Base-by-base conservation (phyloP, 30 jellyfish, hydroid and myxozoan species). In the Aurelia aurita region DNA sequence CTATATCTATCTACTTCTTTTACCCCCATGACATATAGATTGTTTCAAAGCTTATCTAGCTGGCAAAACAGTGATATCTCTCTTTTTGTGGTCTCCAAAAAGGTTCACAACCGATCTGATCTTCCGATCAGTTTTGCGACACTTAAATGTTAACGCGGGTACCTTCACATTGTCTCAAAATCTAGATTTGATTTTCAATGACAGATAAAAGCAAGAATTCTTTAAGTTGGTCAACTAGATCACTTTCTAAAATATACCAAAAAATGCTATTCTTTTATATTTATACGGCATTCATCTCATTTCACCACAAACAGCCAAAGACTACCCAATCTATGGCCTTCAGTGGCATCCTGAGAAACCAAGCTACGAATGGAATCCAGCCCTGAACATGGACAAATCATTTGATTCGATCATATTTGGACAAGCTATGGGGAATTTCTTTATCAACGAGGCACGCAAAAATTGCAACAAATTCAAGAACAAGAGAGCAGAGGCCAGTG, bases 291-390 rank as follows among this genome's bases (percentile, higher is more conserved):
- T 39, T 68, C 7, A 29, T 39, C 29, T 16, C 16, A 43, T 27
- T 34, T 60, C 14, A 53, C 58, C 72, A 87, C 16, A 39, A 39
- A 39, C 51, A 39, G 96, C 91, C 4, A 49, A 45, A 58, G 44
- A 79, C 55, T 87, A 87, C 62, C 96, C 96, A 28, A 75, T 87
- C 26, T 87, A 25, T 53, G 96, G 96, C 14, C 75, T 73, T 9
- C 96, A 87, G 59, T 87, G 87, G 88, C 96, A 87, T 46, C 96
- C 96, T 19, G 96, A 87, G 66, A 87, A 87, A 53, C 80, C 77
- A 53, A 61, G 80, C 72, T 87, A 49, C 70, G 96, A 87, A 60
- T 87, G 96, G 96, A 34, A 72, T 29, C 35, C 70, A 22, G 47
- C 27, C 25, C 71, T 73, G 65, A 79, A 68, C 72, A 77, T 87